phyloP scores from a whole-genome alignment of 2,797 vertebrate genomes.

The Sandelia bainsii region DNA sequence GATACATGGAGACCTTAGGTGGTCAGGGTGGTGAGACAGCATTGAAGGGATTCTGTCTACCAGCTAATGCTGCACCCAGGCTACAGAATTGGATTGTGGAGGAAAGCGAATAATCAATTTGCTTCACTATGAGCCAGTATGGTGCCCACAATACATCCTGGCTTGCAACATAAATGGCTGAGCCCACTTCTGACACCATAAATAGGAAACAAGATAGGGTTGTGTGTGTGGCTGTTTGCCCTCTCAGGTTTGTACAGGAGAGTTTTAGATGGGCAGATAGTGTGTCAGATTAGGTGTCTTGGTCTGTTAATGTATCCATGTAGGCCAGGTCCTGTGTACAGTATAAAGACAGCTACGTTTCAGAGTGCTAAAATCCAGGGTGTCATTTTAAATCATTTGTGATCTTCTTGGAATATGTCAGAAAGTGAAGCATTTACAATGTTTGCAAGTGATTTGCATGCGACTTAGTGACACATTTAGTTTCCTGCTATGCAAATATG shows the following conservation, averaged over 20 bases:
- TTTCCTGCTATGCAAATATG: conserved; percentile 30
- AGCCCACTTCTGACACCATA: conserved; percentile 52
- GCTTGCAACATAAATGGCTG: conserved; percentile 10
- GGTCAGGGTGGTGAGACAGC: conserved; percentile 12
- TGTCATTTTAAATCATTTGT: conserved; percentile 35
- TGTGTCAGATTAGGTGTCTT: conserved; percentile 66
- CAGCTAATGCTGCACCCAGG: conserved; percentile 38
- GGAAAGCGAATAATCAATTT: conserved; percentile 64
- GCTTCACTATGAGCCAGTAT: conserved; percentile 51
- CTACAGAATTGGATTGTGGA: conserved; percentile 61
- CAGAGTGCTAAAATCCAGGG: conserved; percentile 25
- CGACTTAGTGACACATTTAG: conserved; percentile 12
- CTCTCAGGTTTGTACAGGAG: conserved; percentile 62
- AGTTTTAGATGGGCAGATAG: conserved; percentile 71
- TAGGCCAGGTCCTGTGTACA: conserved; percentile 38
- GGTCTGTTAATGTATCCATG: conserved; percentile 52
- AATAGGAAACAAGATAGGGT: conserved; percentile 56
- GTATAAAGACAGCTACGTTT: conserved; percentile 34
- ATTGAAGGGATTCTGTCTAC: conserved; percentile 52
- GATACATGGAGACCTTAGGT: conserved; percentile 32
- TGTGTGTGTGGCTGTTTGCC: conserved; percentile 46
- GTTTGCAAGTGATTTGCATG: conserved; percentile 36
- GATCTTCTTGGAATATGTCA: conserved; percentile 23
- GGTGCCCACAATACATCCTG: conserved; percentile 41
- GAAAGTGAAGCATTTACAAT: conserved; percentile 22